Conservation (phyloP, 2,113 vertebrate genomes). For the Cynoglossus semilaevis region DNA sequence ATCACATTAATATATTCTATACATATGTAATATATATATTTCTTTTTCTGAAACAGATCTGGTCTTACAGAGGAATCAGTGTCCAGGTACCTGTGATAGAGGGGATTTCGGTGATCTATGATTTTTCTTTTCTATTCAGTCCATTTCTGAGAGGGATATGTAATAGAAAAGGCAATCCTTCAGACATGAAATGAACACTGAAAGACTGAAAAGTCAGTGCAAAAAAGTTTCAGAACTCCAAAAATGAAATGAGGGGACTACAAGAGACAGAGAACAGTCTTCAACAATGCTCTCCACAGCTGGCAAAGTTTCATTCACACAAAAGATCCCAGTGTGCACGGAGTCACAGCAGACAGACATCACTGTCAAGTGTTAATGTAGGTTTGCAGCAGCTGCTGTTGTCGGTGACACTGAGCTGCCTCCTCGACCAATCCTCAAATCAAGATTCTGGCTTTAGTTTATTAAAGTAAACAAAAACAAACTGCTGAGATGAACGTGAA, state of each 20-base stretch:
- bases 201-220: too few relatives aligned
- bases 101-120: too few relatives aligned
- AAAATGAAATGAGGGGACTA: constrained; percentile 40
- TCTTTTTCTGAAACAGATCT: too few relatives aligned
- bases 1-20: too few relatives aligned
- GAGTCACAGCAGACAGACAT: constrained; percentile 60
- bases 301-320: constrained; percentile 49
- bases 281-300: constrained; percentile 29
- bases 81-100: too few relatives aligned
- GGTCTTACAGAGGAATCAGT: too few relatives aligned
- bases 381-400: constrained; percentile 28
- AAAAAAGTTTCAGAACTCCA: constrained; percentile 9
- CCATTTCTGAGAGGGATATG: too few relatives aligned
- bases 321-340: constrained; percentile 46
- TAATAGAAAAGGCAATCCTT: too few relatives aligned
- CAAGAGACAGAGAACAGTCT: constrained; percentile 11
- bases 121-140: too few relatives aligned
- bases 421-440: background rate
- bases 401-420: constrained; percentile 5
- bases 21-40: too few relatives aligned
- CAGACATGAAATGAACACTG: too few relatives aligned
- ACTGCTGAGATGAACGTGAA: background rate
- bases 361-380: constrained; percentile 49
- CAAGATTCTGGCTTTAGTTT: constrained; percentile 15
- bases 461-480: background rate